Conservation (phyloP, 2,888 invertebrate genomes). For the Pterostichus madidus region DNA sequence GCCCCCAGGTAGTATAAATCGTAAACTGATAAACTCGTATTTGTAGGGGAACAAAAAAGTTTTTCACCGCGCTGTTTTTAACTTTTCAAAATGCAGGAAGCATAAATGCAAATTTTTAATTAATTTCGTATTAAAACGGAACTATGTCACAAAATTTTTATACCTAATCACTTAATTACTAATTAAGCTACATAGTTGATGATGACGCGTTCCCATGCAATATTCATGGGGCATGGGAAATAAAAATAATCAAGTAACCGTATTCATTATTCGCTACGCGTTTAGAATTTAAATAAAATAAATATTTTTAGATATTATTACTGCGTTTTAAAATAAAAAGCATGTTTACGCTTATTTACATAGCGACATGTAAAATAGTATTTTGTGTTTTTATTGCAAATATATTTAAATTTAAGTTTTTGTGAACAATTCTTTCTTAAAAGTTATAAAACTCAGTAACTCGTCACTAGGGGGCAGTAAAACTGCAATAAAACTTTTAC, state of each 20-base stretch:
- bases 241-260: background rate
- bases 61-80: too few relatives aligned
- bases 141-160: slow-evolving; percentile 31
- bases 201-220: slow-evolving; percentile 10
- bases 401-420: slow-evolving; percentile 44
- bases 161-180: slow-evolving; percentile 21
- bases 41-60: too few relatives aligned
- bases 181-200: slow-evolving; percentile 23
- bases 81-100: slow-evolving; percentile 11
- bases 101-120: slow-evolving; percentile 41
- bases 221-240: slow-evolving; percentile 13
- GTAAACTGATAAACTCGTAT: background rate
- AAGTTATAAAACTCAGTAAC: slow-evolving; percentile 57
- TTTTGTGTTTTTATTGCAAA: slow-evolving; percentile 28
- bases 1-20: too few relatives aligned
- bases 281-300: slow-evolving; percentile 13
- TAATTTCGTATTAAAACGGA: slow-evolving; percentile 11
- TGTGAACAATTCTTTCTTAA: slow-evolving; percentile 51
- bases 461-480: slow-evolving; percentile 61
- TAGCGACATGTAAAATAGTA: background rate
- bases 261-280: slow-evolving; percentile 24
- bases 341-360: background rate
- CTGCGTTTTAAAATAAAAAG: background rate
- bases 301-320: too few relatives aligned
- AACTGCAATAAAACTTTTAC: slow-evolving; percentile 58